phyloP scores from a whole-genome alignment of 2,888 invertebrate species.

The Dorcus parallelipipedus region DNA sequence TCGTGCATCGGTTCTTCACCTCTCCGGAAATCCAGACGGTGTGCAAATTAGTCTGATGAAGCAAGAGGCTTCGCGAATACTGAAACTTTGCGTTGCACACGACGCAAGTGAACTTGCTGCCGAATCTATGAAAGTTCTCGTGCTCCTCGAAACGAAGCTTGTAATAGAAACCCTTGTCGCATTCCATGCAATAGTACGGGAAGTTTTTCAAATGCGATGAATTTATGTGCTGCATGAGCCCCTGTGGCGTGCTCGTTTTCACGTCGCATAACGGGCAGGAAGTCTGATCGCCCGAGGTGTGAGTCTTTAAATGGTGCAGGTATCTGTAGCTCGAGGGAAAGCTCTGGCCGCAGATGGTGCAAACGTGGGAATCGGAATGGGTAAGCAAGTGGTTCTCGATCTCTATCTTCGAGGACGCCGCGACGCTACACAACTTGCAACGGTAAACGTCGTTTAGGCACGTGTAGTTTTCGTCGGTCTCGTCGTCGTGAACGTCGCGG shows the following conservation, averaged over 20 bases:
- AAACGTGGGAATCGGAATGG: constrained; percentile 22
- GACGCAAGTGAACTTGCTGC: constrained; percentile 51
- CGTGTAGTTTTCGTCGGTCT: constrained; percentile 9
- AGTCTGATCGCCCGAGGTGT: constrained; percentile 29
- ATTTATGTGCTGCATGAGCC: constrained; percentile 28
- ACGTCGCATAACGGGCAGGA: constrained; percentile 40
- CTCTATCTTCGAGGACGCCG: constrained; percentile 13
- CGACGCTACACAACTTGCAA: constrained; percentile 23
- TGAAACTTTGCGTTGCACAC: constrained; percentile 54
- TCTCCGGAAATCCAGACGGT: constrained; percentile 46
- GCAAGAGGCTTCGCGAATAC: constrained; percentile 43
- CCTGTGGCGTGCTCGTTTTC: constrained; percentile 25
- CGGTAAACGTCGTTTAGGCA: constrained; percentile 32
- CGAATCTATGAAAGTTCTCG: constrained; percentile 54
- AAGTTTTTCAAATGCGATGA: constrained; percentile 4
- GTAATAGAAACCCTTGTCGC: constrained; percentile 56
- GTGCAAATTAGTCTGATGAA: constrained; percentile 39
- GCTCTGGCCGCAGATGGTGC: constrained; percentile 23
- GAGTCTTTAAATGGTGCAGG: constrained; percentile 36
- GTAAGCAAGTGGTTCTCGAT: constrained; percentile 22
- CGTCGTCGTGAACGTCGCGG: constrained; percentile 45
- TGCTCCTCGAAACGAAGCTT: constrained; percentile 54
- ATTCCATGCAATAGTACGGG: constrained; percentile 37
- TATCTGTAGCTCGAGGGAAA: constrained; percentile 42
- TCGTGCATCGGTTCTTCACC: constrained; percentile 9